These are phyloP conservation scores for Chesias legatella DNA, from an alignment of 2,888 invertebrate genomes.

Conservation along the genomic window DNA sequence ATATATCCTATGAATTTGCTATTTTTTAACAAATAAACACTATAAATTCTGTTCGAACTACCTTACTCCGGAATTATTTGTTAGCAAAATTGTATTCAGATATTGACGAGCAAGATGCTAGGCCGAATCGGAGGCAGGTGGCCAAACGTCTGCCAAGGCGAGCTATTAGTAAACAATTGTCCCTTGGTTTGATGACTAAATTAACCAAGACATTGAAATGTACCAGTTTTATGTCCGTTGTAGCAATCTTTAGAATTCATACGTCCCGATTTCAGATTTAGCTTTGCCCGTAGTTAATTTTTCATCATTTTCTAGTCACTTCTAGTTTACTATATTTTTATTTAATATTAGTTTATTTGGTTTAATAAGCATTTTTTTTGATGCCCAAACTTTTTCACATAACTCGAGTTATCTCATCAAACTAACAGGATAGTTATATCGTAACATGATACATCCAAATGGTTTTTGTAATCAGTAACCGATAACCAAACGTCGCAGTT, in stretches of 20 bases:
- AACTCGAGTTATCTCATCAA: constrained; percentile 31
- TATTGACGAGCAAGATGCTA: constrained; percentile 6
- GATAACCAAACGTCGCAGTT: constrained; percentile 60
- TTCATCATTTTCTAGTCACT: too few relatives aligned
- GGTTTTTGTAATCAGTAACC: constrained; percentile 53
- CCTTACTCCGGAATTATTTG: too few relatives aligned
- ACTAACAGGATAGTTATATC: constrained; percentile 23
- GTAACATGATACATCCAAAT: constrained; percentile 33
- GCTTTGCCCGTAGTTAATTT: too few relatives aligned
- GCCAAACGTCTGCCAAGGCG: constrained; percentile 34
- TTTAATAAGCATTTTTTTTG: too few relatives aligned
- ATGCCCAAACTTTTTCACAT: too few relatives aligned
- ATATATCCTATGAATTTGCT: too few relatives aligned
- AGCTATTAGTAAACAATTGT: constrained; percentile 34
- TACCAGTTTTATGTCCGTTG: background rate
- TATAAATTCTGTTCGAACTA: too few relatives aligned
- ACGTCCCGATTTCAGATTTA: background rate
- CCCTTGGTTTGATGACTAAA: constrained; percentile 28
- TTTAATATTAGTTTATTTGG: too few relatives aligned
- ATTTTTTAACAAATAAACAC: too few relatives aligned
- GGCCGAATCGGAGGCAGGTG: constrained; percentile 25
- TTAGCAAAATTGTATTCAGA: constrained; percentile 2
- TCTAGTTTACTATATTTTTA: too few relatives aligned
- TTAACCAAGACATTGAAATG: constrained; percentile 5
- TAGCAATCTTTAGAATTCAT: background rate